Evolutionary conservation across 2,113 vertebrate species (phyloP), one percentile per base, ranked within the genome.

Genomic region (Salminus brasiliensis): DNA sequence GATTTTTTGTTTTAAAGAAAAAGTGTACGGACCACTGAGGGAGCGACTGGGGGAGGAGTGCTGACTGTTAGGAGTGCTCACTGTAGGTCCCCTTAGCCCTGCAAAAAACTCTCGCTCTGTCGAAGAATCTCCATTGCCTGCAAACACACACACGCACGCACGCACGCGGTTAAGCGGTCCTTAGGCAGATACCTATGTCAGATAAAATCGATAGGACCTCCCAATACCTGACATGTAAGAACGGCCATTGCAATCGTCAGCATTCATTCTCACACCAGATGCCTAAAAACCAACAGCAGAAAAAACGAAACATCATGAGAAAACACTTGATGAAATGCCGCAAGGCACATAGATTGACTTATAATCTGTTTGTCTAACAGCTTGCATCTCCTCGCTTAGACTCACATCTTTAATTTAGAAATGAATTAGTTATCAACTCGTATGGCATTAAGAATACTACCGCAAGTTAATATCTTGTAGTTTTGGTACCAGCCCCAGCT

Each of bases 71-170:
- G 96, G 94, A 32, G 96, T 96, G 93, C 93, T 96, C 73, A 94
- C 94, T 0, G 93, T 89, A 81, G 95, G 94, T 66, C 94, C 94
- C 88, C 93, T 95, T 76, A 95, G 83, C 32, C 92, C 91, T 27
- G 94, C 93, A 47, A 93, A 93, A 91, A 96, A 95, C 78, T 98
- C 95, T 91, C 96, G 96, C 84, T 98, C 97, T 87, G 94, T 91
- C 84, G 95, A 96, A 62, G 96, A 95, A 90, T 98, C 96, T 92
- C 95, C 96, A 81, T 94, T 97, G 86, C 96, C 97, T 98, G 84
- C 43, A 80, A 84, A 86, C 55, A 71, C 78, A 82, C 1, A 52
- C 47, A 81, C 23, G 85, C 55, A 71, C 78, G 81, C 1, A 52
- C 47, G 81, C 23, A 72, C 32, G n/a, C 23, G 32, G 34, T 55